Percentiles rank a stretch among this genome's conserved stretches.
Conservation (phyloP, 1,140 invertebrate species). For the Apocrypta bakeri region DNA sequence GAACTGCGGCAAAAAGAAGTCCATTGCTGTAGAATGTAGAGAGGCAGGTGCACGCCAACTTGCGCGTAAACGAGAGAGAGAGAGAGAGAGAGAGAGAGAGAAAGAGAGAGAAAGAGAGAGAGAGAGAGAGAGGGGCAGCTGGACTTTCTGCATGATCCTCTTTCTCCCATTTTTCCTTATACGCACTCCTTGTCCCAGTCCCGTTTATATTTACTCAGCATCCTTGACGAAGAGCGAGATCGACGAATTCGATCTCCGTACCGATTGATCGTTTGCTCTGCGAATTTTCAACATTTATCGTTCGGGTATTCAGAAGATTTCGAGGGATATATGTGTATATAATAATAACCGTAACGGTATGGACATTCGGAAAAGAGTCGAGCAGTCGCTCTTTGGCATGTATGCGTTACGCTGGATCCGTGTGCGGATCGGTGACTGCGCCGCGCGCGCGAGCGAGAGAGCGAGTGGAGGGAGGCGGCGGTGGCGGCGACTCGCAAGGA, state of each 20-base stretch:
- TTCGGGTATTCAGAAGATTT: too few species aligned
- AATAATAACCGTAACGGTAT: too few species aligned
- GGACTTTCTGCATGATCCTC: too few species aligned
- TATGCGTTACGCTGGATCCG: background rate
- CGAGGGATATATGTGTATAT: too few species aligned
- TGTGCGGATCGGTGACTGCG: background rate
- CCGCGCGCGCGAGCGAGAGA: background rate
- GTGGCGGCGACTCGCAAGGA: background rate
- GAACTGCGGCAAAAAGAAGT: too few species aligned
- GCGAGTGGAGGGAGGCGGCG: background rate
- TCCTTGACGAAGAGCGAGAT: background rate
- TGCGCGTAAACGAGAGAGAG: constrained; percentile 58
- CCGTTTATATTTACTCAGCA: constrained; percentile 57
- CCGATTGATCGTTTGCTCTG: too few species aligned
- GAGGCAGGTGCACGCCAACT: constrained; percentile 36
- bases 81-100: constrained; percentile 48
- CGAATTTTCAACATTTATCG: too few species aligned
- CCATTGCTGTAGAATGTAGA: constrained; percentile 1
- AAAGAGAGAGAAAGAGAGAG: constrained; percentile 48
- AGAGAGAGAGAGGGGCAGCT: constrained; percentile 42
- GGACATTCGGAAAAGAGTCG: background rate
- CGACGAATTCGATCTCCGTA: background rate
- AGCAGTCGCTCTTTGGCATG: background rate
- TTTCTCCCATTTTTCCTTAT: too few species aligned
- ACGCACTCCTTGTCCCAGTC: constrained; percentile 31